phyloP scores from a whole-genome alignment of 1,140 invertebrate species.

The Plodia interpunctella region DNA sequence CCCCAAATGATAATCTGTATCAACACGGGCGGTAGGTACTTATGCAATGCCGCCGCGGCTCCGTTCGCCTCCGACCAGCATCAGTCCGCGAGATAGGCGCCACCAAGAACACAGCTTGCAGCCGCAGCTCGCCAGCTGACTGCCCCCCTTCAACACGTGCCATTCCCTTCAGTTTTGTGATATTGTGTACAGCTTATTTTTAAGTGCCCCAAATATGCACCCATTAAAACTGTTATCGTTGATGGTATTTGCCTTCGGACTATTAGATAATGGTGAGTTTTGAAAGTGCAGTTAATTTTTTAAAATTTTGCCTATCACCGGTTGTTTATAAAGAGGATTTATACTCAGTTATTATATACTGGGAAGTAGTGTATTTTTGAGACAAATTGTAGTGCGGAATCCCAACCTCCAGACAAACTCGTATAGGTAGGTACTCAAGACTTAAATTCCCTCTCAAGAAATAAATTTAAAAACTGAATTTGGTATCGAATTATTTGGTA shows the following conservation, averaged over 20 bases:
- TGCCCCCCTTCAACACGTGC: conserved; percentile 28
- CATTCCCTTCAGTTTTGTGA: conserved; percentile 21
- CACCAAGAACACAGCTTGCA: conserved; percentile 24
- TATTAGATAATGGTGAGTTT: neutral
- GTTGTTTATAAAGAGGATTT: no score
- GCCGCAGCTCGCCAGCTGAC: conserved; percentile 19
- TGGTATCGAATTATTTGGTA: no score
- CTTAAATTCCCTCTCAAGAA: no score
- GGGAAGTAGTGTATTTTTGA: no score
- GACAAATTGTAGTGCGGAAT: no score
- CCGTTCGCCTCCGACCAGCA: conserved; percentile 44
- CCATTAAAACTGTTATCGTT: conserved; percentile 28
- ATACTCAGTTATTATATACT: no score
- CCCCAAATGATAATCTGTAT: conserved; percentile 75
- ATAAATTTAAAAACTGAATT: no score
- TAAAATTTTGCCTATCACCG: neutral
- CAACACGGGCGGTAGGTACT: conserved; percentile 51
- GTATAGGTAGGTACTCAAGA: no score
- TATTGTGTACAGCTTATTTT: conserved; percentile 22
- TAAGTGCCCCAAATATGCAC: conserved; percentile 27
- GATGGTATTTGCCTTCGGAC: conserved; percentile 28
- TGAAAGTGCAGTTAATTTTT: neutral
- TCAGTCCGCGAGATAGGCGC: conserved; percentile 38
- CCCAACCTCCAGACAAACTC: no score
- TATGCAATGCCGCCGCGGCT: conserved; percentile 57